These are phyloP conservation scores for Reinhardtius hippoglossoides DNA, from an alignment of 2,113 vertebrate species.

Conservation along the genomic window DNA sequence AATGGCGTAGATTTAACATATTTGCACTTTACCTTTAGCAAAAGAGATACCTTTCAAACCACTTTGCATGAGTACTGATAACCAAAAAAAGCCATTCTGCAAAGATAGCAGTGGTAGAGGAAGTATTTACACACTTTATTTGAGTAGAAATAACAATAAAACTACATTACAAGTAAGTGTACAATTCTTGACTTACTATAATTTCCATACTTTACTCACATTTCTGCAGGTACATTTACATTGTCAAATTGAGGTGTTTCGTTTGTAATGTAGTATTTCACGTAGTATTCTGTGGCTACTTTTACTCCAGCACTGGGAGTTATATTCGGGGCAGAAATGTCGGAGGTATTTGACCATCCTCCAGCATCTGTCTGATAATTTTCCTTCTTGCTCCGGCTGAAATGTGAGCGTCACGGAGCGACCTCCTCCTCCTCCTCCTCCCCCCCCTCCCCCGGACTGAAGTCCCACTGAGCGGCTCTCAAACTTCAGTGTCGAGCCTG, in stretches of 20 bases:
- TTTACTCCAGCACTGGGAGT: neutral
- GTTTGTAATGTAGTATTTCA: neutral
- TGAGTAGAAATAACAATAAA: no score
- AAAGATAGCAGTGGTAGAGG: no score
- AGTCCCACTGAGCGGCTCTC: slow-evolving; percentile 68
- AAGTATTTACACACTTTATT: no score
- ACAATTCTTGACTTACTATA: no score
- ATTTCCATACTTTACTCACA: no score
- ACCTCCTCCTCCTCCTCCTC: slow-evolving; percentile 27
- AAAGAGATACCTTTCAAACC: no score
- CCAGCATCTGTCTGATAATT: slow-evolving; percentile 69
- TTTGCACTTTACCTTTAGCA: no score
- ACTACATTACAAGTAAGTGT: no score
- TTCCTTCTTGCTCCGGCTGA: slow-evolving; percentile 69
- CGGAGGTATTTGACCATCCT: slow-evolving; percentile 59
- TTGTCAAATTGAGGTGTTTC: neutral
- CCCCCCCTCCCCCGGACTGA: slow-evolving; percentile 21
- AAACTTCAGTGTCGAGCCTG: slow-evolving; percentile 70
- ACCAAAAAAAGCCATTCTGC: no score
- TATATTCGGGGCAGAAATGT: slow-evolving; percentile 36
- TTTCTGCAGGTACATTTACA: neutral
- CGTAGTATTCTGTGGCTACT: neutral
- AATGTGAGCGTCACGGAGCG: slow-evolving; percentile 73
- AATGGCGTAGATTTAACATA: no score
- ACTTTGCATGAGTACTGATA: no score